Conservation (phyloP, 2,113 vertebrate species). For the Gila orcuttii region DNA sequence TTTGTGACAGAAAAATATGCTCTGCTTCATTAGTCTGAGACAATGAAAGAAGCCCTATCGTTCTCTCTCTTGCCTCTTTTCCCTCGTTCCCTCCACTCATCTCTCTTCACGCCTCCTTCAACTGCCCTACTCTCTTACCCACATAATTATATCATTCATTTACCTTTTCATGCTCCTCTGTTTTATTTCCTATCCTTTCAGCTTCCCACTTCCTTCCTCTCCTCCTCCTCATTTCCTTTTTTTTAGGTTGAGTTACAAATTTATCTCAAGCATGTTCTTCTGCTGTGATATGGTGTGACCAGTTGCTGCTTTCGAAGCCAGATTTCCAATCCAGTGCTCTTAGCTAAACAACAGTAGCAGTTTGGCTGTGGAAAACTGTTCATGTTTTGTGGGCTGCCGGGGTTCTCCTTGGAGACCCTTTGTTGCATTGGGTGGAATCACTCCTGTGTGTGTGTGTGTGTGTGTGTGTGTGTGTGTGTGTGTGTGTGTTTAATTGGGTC, state of each 20-base stretch:
- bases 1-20: constrained; percentile 28
- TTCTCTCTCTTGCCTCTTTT: not conserved
- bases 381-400: constrained; percentile 41
- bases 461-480: not conserved
- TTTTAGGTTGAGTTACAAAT: not conserved
- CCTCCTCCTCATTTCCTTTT: constrained; percentile 15
- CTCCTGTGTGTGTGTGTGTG: not conserved
- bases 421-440: constrained; percentile 36
- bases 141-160: constrained; percentile 6
- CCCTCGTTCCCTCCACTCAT: not conserved
- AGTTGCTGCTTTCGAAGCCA: constrained; percentile 8
- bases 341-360: constrained; percentile 7
- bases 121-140: not conserved
- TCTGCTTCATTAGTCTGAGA: constrained; percentile 46
- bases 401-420: constrained; percentile 55
- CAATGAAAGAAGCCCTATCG: constrained; percentile 3
- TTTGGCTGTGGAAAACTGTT: constrained; percentile 18
- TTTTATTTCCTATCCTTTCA: not conserved
- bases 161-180: not conserved
- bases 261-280: constrained; percentile 4
- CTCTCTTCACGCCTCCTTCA: not conserved
- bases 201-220: constrained; percentile 17
- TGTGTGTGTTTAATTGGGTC: constrained; percentile 50
- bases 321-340: constrained; percentile 22
- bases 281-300: constrained; percentile 30